Conservation (phyloP, 2,797 vertebrate species). For the Galaxias olidus region DNA sequence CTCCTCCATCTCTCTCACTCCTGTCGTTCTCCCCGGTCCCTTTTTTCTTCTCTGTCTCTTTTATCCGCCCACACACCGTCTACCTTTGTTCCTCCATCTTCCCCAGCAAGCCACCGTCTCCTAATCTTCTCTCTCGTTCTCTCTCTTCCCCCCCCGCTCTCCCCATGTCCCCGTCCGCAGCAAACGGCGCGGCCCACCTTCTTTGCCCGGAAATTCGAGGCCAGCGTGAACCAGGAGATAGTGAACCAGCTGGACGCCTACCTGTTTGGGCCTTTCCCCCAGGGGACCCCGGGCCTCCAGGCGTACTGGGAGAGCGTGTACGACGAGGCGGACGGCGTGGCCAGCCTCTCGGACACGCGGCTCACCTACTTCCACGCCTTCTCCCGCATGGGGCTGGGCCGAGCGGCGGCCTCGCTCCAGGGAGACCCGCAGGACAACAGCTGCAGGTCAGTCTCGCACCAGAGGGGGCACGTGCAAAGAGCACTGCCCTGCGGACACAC, state of each 20-base stretch:
- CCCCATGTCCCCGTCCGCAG: slow-evolving; percentile 62
- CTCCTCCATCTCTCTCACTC: slow-evolving; percentile 13
- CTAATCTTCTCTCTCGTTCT: slow-evolving; percentile 43
- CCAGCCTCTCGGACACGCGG: slow-evolving; percentile 83
- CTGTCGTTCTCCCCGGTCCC: background rate
- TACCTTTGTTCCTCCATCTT: slow-evolving; percentile 41
- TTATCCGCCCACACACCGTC: slow-evolving; percentile 25
- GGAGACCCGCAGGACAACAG: slow-evolving; percentile 80
- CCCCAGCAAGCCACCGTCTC: slow-evolving; percentile 27
- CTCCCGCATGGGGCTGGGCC: slow-evolving; percentile 83
- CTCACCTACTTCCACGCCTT: slow-evolving; percentile 94
- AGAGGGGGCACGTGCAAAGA: background rate
- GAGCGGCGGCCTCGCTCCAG: slow-evolving; percentile 82
- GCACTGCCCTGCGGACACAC: background rate
- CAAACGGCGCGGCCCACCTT: slow-evolving; percentile 95
- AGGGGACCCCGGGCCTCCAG: slow-evolving; percentile 82
- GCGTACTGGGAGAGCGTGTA: slow-evolving; percentile 95
- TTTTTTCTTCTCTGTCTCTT: background rate
- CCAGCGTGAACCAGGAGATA: slow-evolving; percentile 96
- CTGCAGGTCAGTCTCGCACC: slow-evolving; percentile 83
- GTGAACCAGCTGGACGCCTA: slow-evolving; percentile 93
- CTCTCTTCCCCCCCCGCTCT: slow-evolving; percentile 12
- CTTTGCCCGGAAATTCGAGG: slow-evolving; percentile 98
- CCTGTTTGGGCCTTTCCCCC: slow-evolving; percentile 86
- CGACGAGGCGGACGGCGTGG: slow-evolving; percentile 87